phyloP scores from a whole-genome alignment of 2,797 vertebrate species.

The Falco berigora region DNA sequence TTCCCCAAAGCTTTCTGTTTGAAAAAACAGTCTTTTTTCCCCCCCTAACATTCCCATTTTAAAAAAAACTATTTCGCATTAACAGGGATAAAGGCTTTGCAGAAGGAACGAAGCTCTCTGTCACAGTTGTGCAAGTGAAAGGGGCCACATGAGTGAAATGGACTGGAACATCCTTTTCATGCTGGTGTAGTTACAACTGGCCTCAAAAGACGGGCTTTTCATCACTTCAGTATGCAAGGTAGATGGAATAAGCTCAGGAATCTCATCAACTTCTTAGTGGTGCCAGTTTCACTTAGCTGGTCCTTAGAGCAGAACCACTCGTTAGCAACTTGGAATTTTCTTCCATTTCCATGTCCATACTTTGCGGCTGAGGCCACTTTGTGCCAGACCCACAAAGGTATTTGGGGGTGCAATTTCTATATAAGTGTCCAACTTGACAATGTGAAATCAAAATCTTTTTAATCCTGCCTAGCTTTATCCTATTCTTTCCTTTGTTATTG shows the following conservation, averaged over 20 bases:
- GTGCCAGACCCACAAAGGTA: slow-evolving; percentile 47
- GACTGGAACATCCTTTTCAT: slow-evolving; percentile 3
- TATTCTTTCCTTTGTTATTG: slow-evolving; percentile 25
- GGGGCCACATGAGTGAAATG: neutral
- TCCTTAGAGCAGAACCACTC: slow-evolving; percentile 15
- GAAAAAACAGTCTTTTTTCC: neutral
- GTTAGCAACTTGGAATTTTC: slow-evolving; percentile 12
- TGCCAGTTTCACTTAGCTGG: slow-evolving; percentile 38
- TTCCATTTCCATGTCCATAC: neutral
- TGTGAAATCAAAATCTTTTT: slow-evolving; percentile 23
- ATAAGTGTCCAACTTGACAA: neutral
- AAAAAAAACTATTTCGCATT: neutral
- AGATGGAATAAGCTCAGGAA: slow-evolving; percentile 25
- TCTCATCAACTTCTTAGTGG: neutral
- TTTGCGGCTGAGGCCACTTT: neutral
- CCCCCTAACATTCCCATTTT: neutral
- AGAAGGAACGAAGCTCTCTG: neutral
- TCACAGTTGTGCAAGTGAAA: neutral
- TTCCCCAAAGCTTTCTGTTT: neutral
- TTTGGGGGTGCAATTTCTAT: neutral
- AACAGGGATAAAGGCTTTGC: neutral
- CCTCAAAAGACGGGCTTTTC: slow-evolving; percentile 19
- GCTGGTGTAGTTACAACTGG: neutral
- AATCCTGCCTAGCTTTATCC: neutral
- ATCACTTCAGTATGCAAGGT: slow-evolving; percentile 3